Evolutionary conservation across 1,140 invertebrate species (phyloP), one percentile per base, ranked within the genome.

Genomic region (Nephotettix cincticeps): DNA sequence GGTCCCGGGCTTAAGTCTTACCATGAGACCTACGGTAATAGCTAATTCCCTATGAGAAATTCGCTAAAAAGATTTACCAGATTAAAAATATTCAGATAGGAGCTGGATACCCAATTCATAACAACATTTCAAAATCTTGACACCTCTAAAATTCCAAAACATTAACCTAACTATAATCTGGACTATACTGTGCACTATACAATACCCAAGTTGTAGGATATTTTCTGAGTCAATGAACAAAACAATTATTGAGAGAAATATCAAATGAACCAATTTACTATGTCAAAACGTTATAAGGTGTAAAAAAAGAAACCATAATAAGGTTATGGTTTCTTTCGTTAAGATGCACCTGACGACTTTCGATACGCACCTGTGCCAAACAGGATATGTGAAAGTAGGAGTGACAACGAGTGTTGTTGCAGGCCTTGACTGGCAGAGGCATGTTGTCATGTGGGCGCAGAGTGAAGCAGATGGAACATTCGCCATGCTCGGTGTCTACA

Each of bases 381-480:
- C 82, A 83, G 25, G 64, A 29, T 3, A 77, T 75, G 76, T 84
- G 82, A 71, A 81, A 84, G 66, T 76, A 64, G 21, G 74, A 77
- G 67, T 68, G 73, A 72, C 82, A 84, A 71, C 76, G 81, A 28
- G 68, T 9, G 73, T 83, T 83, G 68, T 75, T 77, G 68, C 82
- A 84, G 32, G 81, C 76, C 77, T 80, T 80, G 28, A 80, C 72
- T 3, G 82, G 80, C 30, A 79, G 70, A 9, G 56, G 6, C 29
- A 71, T 19, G 14, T 73, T 69, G 51, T 75, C 69, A 1, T 81
- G 79, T 3, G 74, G 71, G 66, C 80, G 76, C 29, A 79, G 43
- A 1, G 72, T 78, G 43, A 80, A 82, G 70, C 82, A 84, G 72
- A 84, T 84, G 68, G 79, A 80, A 69, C 82, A 84, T 51, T 83